These are phyloP conservation scores for Nibea albiflora DNA, from an alignment of 2,113 vertebrate genomes.

Conservation along the genomic window DNA sequence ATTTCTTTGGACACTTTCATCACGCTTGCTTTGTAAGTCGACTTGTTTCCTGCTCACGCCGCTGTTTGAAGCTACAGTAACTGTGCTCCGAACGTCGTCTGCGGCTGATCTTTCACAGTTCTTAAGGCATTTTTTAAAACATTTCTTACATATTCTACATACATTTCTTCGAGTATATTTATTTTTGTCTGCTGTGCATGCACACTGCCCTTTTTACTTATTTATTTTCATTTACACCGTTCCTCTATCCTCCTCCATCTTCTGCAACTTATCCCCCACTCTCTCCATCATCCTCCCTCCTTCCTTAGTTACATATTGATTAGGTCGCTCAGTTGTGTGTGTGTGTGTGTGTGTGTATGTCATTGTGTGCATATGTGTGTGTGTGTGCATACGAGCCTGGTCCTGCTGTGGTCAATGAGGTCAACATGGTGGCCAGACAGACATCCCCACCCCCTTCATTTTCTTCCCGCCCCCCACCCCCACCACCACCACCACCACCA, in stretches of 20 bases:
- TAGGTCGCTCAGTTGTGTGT: constrained; percentile 44
- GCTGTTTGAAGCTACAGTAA: neutral
- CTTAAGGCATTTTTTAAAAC: neutral
- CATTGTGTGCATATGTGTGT: neutral
- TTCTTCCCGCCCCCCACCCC: neutral
- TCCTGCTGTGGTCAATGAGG: constrained; percentile 75
- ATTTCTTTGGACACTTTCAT: neutral
- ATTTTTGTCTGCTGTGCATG: neutral
- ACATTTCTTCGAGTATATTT: neutral
- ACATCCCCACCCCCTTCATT: constrained; percentile 44
- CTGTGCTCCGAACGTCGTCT: neutral
- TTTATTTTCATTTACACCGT: constrained; percentile 15
- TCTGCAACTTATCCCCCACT: constrained; percentile 40
- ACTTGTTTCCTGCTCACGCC: neutral
- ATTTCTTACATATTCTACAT: too few species aligned
- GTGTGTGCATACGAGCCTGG: constrained; percentile 29
- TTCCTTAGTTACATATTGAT: constrained; percentile 77
- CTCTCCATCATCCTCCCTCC: constrained; percentile 49
- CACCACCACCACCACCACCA: too few species aligned
- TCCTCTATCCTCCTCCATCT: constrained; percentile 42
- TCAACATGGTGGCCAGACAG: constrained; percentile 79
- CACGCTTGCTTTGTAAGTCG: neutral
- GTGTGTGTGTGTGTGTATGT: constrained; percentile 21
- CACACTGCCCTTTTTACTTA: neutral
- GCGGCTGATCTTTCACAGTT: neutral